Evolutionary conservation across 23 tunicate species (phyloP).

Genomic region (Phallusia fumigata): DNA sequence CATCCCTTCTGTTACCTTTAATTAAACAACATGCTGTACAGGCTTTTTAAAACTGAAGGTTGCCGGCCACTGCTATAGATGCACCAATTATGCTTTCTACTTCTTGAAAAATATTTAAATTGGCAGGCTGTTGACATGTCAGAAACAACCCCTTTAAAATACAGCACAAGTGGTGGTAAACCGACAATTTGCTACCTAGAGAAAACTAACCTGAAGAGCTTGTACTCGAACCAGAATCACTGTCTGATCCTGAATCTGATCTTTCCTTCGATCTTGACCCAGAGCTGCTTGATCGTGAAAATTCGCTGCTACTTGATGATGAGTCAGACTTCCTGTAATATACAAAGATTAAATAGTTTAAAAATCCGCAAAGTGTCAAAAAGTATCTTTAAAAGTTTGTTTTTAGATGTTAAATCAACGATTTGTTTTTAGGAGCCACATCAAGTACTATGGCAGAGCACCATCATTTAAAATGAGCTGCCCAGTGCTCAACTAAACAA

Average conservation of each 20-base stretch:
- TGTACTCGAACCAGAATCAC: slow-evolving; percentile 48
- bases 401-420: background rate
- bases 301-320: slow-evolving; percentile 83
- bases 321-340: slow-evolving; percentile 39
- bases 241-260: slow-evolving; percentile 32
- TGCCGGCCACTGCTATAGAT: too few relatives aligned
- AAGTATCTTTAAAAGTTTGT: background rate
- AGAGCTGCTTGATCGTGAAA: slow-evolving; percentile 80
- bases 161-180: too few relatives aligned
- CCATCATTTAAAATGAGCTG: background rate
- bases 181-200: too few relatives aligned
- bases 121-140: too few relatives aligned
- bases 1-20: too few relatives aligned
- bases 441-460: too few relatives aligned
- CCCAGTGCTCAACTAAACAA: too few relatives aligned
- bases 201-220: slow-evolving; percentile 43
- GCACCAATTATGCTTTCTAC: too few relatives aligned
- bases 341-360: background rate
- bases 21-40: too few relatives aligned
- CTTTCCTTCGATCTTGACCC: slow-evolving; percentile 51
- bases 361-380: background rate
- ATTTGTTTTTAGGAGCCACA: background rate
- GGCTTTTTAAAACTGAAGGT: too few relatives aligned
- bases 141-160: too few relatives aligned
- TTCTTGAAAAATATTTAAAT: too few relatives aligned